Conservation (phyloP, 1,140 invertebrate species). For the Semibalanus balanoides region DNA sequence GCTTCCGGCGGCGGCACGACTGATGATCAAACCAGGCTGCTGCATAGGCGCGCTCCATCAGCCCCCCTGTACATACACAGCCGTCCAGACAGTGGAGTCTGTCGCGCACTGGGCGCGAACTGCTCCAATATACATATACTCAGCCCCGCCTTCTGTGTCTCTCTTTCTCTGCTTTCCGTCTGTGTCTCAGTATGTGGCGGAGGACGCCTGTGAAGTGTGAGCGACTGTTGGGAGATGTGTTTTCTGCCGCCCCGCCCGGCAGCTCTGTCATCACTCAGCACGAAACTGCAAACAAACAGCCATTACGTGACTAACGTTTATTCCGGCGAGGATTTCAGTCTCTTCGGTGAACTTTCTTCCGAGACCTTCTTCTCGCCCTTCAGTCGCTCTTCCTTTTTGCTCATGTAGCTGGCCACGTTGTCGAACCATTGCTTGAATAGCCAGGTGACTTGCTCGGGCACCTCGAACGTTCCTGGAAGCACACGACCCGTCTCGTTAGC, state of each 20-base stretch:
- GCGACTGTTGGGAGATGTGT: no score
- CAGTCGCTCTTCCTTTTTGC: slow-evolving; percentile 18
- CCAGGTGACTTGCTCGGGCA: background rate
- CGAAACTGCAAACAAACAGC: no score
- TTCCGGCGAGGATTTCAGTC: background rate
- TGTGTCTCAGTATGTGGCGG: background rate
- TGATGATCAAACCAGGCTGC: no score
- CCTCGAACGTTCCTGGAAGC: slow-evolving; percentile 4
- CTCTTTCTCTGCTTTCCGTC: background rate
- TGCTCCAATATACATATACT: background rate
- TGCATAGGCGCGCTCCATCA: no score
- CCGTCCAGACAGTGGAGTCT: no score
- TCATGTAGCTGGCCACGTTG: slow-evolving; percentile 16
- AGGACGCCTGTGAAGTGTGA: no score
- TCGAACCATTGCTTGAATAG: slow-evolving; percentile 20
- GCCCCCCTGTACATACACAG: no score
- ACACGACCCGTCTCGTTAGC: background rate
- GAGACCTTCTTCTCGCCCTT: background rate
- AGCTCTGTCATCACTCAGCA: no score
- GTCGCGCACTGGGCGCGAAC: no score
- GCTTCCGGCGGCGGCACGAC: no score
- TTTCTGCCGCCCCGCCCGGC: no score
- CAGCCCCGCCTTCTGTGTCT: background rate
- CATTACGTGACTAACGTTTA: background rate
- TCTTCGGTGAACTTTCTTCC: background rate